Conservation (phyloP, 1,140 invertebrate genomes). For the Listronotus oregonensis region DNA sequence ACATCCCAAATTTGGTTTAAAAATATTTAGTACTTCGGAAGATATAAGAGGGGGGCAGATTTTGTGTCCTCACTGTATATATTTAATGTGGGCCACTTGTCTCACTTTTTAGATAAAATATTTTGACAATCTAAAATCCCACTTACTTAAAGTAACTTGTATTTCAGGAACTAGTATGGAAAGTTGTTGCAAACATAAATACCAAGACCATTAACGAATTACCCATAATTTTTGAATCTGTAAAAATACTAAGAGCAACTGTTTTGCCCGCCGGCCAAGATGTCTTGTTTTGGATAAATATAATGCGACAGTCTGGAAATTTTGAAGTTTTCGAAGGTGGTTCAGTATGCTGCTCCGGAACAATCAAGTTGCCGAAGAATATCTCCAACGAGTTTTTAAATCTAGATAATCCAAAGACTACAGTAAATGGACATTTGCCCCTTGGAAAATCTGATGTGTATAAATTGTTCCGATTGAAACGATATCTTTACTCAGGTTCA, state of each 20-base stretch:
- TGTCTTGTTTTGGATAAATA: conserved; percentile 84
- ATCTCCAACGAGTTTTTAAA: conserved; percentile 62
- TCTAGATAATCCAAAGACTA: conserved; percentile 54
- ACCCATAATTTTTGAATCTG: conserved; percentile 83
- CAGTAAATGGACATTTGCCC: conserved; percentile 59
- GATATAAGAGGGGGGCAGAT: no score
- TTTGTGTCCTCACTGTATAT: no score
- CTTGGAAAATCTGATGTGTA: conserved; percentile 82
- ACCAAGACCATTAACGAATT: conserved; percentile 75
- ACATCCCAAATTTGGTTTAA: no score
- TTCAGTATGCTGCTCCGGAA: conserved; percentile 78
- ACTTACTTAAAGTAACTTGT: no score
- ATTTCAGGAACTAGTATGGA: conserved; percentile 89
- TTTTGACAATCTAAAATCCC: no score
- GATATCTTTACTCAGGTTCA: conserved; percentile 88
- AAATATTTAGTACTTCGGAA: no score
- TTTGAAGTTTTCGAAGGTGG: conserved; percentile 93
- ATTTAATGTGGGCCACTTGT: no score
- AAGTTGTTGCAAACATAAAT: conserved; percentile 82
- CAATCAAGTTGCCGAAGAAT: conserved; percentile 69
- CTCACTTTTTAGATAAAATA: no score
- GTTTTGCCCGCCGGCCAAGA: conserved; percentile 81
- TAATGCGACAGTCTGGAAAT: conserved; percentile 83
- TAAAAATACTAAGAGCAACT: conserved; percentile 87
- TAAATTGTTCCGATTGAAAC: conserved; percentile 88